phyloP scores from a whole-genome alignment of 2,888 invertebrate genomes.

The Smittia sp. region DNA sequence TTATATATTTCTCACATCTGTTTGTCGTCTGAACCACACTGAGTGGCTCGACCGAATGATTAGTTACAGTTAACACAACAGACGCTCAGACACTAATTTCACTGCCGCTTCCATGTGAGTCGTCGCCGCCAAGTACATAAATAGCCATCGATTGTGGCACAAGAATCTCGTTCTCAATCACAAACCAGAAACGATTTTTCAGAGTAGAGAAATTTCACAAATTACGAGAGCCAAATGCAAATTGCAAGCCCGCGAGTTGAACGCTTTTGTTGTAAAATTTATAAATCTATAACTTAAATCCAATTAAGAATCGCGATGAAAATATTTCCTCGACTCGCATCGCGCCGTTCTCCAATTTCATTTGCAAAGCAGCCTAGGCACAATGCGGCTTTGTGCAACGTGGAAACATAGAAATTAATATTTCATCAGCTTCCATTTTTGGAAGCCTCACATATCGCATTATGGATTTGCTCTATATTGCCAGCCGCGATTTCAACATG shows the following conservation, averaged over 20 bases:
- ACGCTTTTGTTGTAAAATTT: not conserved
- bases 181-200: not conserved
- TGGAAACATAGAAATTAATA: slow-evolving; percentile 1
- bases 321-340: not conserved
- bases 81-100: no score
- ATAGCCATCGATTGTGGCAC: not conserved
- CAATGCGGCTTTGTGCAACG: not conserved
- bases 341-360: slow-evolving; percentile 4
- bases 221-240: not conserved
- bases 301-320: slow-evolving; percentile 13
- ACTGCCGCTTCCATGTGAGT: not conserved
- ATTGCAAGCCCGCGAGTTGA: not conserved
- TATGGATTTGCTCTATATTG: slow-evolving; percentile 28
- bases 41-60: not conserved
- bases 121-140: not conserved
- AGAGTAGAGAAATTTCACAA: not conserved
- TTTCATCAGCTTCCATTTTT: slow-evolving; percentile 39
- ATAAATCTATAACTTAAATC: not conserved
- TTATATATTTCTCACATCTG: no score
- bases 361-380: not conserved
- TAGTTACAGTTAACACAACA: not conserved
- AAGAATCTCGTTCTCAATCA: not conserved
- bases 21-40: no score
- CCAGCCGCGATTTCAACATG: not conserved
- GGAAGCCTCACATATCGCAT: slow-evolving; percentile 13